These are phyloP conservation scores for Apeltes quadracus DNA, from an alignment of 2,113 vertebrate genomes.

Conservation along the genomic window DNA sequence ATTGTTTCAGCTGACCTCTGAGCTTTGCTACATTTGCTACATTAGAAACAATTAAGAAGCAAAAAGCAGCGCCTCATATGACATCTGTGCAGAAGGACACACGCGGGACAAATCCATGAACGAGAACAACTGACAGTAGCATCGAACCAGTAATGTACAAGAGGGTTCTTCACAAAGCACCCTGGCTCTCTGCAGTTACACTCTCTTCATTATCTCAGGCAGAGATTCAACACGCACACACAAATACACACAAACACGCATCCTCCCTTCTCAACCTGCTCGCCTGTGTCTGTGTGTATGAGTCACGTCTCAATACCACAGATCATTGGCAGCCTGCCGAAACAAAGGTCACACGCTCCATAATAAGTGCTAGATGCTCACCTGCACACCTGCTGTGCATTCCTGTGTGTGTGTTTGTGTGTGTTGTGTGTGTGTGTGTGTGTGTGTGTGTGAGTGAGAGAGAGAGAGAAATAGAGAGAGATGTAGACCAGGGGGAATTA, in stretches of 20 bases:
- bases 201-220: constrained; percentile 48
- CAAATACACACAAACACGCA: constrained; percentile 37
- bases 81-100: background rate
- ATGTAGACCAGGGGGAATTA: constrained; percentile 32
- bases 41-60: background rate
- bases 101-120: constrained; percentile 41
- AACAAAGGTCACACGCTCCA: constrained; percentile 21
- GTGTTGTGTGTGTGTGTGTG: constrained; percentile 5
- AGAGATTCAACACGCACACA: constrained; percentile 3
- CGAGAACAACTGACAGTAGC: constrained; percentile 22
- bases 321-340: constrained; percentile 23
- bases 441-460: background rate
- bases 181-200: constrained; percentile 34
- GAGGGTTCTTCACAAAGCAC: constrained; percentile 46
- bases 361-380: constrained; percentile 52
- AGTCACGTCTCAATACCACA: constrained; percentile 33
- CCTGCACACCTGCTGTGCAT: constrained; percentile 45
- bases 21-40: background rate
- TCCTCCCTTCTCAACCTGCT: constrained; percentile 42
- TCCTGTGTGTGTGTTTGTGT: background rate
- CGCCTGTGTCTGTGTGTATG: constrained; percentile 2
- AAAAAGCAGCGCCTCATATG: background rate
- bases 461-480: constrained; percentile 3
- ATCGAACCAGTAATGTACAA: constrained; percentile 11
- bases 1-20: background rate